Base-by-base conservation (phyloP, 1,140 invertebrate genomes). In the Zaprionus lachaisei region DNA sequence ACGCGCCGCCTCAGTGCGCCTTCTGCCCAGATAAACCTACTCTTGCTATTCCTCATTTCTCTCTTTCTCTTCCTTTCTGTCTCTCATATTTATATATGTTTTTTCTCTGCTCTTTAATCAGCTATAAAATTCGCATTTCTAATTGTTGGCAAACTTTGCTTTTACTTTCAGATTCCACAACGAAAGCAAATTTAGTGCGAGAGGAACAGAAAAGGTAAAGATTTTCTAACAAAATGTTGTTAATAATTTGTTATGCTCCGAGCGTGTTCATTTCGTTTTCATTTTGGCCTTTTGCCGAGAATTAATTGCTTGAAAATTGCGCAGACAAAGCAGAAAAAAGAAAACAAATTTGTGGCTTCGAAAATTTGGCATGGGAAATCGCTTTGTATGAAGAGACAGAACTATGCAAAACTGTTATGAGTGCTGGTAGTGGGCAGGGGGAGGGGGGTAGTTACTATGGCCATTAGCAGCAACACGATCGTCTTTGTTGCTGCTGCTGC, bases 401-500 rank as follows among this genome's bases (percentile, higher is more conserved):
- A 34, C 38, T 62, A 72, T 77, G 74, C 74, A 61, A 72, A 77
- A 66, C 24, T 47, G 44, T 28, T 38, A 24, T 55, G 24, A 17
- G 4, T 11, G 9, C 7, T 9, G 31, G 7, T 11, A 11, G 44
- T 5, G 14, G 15, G 5, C n/a, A 14, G 49, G 22, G 7, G 28
- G 26, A 11, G 20, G 49, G 31, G 12, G 51, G 31, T 44, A 11
- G 58, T 4, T 15, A 4, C 34, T 60, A 54, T 77, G 63, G 72
- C 85, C 78, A 89, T 87, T 83, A 90, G 81, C 64, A 66, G 66
- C 75, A 68, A 89, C 84, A 89, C 85, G 79, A 90, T 64, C 84
- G 82, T 20, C 71, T 51, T 44, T 72, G 31, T 26, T 11, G 31
- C 22, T 37, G 11, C 37, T 34, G 47, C n/a, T 69, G 24, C 7